phyloP scores from a whole-genome alignment of 2,888 invertebrate genomes.

The Byasa hedistus region DNA sequence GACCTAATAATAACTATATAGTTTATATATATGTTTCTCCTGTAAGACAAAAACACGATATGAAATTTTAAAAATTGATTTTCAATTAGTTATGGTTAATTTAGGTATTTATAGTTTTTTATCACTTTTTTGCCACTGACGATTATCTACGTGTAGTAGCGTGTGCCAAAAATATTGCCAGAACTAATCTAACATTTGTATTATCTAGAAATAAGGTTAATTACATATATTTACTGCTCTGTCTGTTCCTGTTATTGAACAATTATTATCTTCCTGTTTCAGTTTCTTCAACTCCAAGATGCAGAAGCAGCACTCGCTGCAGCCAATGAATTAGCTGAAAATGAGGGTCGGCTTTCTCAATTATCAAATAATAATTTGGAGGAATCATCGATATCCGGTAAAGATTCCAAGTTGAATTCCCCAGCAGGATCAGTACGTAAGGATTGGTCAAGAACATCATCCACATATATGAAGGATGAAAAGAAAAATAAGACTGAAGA shows the following conservation, averaged over 20 bases:
- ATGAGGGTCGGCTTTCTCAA: conserved; percentile 48
- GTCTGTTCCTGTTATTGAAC: not conserved
- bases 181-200: no score
- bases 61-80: no score
- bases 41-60: no score
- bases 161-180: no score
- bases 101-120: no score
- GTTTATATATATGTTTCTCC: no score
- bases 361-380: conserved; percentile 55
- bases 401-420: conserved; percentile 50
- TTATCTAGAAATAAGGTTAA: no score
- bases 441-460: conserved; percentile 50
- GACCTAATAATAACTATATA: no score
- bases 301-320: conserved; percentile 60
- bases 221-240: no score
- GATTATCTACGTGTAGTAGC: no score
- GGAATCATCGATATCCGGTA: conserved; percentile 50
- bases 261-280: conserved; percentile 37
- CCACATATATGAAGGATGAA: conserved; percentile 48
- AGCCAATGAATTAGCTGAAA: conserved; percentile 45
- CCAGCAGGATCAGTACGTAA: conserved; percentile 44
- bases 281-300: conserved; percentile 64
- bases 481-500: conserved; percentile 41
- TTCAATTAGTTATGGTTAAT: no score
- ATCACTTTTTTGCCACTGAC: no score